Base-by-base conservation (phyloP, 2,113 vertebrate genomes). In the Propithecus coquereli region DNA sequence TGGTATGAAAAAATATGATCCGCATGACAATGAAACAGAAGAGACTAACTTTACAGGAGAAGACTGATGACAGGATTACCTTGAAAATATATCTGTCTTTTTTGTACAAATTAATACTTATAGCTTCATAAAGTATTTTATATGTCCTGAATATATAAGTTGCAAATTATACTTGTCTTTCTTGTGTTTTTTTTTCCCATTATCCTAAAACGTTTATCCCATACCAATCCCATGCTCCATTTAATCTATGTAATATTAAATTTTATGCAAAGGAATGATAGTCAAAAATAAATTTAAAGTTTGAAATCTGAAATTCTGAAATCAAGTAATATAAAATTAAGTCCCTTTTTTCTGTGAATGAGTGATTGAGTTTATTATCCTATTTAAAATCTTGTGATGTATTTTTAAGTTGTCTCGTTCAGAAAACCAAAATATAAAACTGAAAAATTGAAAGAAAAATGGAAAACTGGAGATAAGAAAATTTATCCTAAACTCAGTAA, bases 251-350 rank as follows among this genome's bases (percentile, higher is more conserved):
- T 47, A 79, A 94, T 91, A 94, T 43, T 34, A 3, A 91, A 71
- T 34, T 81, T 91, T 57, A 37, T 91, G 17, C 37, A 89, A 89
- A 77, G 59, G 8, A 74, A 50, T 57, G 8, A 14, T 8, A 40
- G 77, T 86, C 14, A 93, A 91, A 77, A 91, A n/a, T 45, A 79
- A 83, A 81, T 63, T 27, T 88, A 9, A 95, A 84, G 80, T 52
- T 68, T 66, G 30, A 90, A 82, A 70, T 83, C 65, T 50, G 30
- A 87, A 90, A 86, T 77, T 90, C 23, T 86, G 43, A 94, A 30
- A 95, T 59, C 47, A 94, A 59, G 13, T 80, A 86, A 90, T 87
- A 27, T 8, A 81, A 66, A 95, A 47, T 85, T 52, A 66, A 30
- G n/a, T 23, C 9, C 2, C 54, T 57, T 12, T 54, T 47, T 47